A percentile compares a stretch with the other conserved stretches of the same genome.
Conservation (phyloP, 2,888 invertebrate genomes). For the Ditula angustiorana region DNA sequence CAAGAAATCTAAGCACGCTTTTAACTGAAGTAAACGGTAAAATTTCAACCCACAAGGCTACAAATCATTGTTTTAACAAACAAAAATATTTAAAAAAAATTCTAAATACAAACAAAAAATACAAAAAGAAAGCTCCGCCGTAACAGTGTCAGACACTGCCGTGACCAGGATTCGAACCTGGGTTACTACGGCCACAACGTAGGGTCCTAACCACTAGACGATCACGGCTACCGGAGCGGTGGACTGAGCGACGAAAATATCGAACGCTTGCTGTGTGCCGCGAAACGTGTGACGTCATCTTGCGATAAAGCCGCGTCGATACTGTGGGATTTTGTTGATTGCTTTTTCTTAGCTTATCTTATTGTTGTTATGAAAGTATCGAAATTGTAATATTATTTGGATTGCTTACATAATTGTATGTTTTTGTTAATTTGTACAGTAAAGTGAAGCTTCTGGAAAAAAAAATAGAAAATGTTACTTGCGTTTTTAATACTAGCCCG, state of each 20-base stretch:
- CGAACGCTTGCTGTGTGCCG: background rate
- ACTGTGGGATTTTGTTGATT: background rate
- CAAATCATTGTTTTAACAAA: background rate
- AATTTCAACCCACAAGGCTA: no score
- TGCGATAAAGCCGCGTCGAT: background rate
- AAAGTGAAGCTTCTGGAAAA: no score
- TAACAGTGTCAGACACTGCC: conserved; percentile 49
- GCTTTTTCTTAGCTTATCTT: background rate
- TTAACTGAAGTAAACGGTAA: no score
- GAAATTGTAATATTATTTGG: background rate
- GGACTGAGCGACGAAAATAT: conserved; percentile 22
- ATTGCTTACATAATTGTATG: no score
- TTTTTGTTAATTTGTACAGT: no score
- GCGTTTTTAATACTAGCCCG: no score
- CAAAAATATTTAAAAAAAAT: background rate
- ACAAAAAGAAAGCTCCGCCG: conserved; percentile 52
- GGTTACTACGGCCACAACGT: conserved; percentile 87
- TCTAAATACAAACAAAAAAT: background rate
- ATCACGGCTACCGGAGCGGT: conserved; percentile 52
- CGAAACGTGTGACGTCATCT: conserved; percentile 26
- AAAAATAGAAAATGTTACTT: no score
- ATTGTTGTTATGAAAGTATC: background rate
- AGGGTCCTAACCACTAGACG: conserved; percentile 78
- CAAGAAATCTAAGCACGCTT: no score
- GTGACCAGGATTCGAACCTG: conserved; percentile 87